Conservation (phyloP, 2,797 vertebrate species). For the Phataginus tetradactyla region DNA sequence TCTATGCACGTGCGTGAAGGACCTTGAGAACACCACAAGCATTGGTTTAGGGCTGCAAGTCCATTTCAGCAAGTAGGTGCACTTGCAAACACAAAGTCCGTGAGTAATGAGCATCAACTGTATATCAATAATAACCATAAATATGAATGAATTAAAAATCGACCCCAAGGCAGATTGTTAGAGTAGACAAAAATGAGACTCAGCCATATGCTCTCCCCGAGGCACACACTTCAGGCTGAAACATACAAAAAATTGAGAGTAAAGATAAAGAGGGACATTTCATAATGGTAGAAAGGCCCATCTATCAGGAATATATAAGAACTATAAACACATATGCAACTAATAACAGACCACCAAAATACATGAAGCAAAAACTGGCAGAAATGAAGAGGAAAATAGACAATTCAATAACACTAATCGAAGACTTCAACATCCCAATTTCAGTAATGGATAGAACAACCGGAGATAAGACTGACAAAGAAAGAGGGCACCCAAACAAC, state of each 20-base stretch:
- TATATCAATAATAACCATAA: neutral
- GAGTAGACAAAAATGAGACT: neutral
- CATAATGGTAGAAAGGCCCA: neutral
- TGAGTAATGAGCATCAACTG: neutral
- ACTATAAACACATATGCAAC: neutral
- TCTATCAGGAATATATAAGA: neutral
- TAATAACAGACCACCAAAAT: neutral
- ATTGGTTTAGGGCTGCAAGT: neutral
- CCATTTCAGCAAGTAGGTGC: neutral
- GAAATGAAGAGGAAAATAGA: neutral
- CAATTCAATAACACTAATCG: neutral
- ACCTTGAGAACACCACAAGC: no score
- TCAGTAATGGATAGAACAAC: neutral
- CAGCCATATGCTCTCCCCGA: neutral
- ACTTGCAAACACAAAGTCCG: neutral
- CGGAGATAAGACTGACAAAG: neutral
- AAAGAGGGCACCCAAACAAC: neutral
- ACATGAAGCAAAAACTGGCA: neutral
- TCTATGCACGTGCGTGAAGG: accelerated
- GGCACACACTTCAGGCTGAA: neutral
- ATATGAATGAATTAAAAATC: neutral
- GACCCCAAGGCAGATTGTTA: neutral
- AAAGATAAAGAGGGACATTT: neutral
- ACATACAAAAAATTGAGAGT: neutral
- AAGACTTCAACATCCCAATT: neutral